Base-by-base conservation (phyloP, 37 sponge, comb jelly and placozoan species). In the Oopsacas minuta region DNA sequence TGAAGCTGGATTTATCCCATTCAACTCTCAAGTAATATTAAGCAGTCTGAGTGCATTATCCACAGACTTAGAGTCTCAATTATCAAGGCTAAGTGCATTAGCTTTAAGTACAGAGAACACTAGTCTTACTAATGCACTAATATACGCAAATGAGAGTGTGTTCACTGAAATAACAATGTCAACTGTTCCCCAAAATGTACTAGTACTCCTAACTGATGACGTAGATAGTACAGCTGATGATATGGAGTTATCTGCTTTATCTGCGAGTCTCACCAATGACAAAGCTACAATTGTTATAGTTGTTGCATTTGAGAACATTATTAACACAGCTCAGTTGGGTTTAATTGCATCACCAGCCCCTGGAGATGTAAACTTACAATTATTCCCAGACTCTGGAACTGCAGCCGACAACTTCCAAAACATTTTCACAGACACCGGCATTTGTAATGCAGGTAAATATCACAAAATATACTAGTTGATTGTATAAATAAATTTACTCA, bases 41-140 rank as follows among this genome's bases (percentile, higher is more conserved):
- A n/a, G 1, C 75, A 61, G 75, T 61, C 28, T 61, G 75, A 61
- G 75, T 25, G 32, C 75, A 3, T n/a, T 61, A 5, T 61, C 75
- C 20, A 20, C 75, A 5, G 75, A 61, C 28, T 34, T 61, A 25
- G 75, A 61, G 28, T 7, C 22, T n/a, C 75, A 61, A 12, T 3
- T 61, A 12, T 61, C 22, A 34, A 10, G 75, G 30, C 22, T 61
- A 12, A 61, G 22, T 61, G 30, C 75, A 3, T 34, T 61, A 3
- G 75, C 28, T 12, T 61, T 61, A 12, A n/a, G 75, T 61, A 3
- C 22, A 25, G 75, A n/a, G 1, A 61, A 25, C 28, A 61, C 75
- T 12, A 61, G 75, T 61, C 30, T 61, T 12, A 61, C 75, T n/a
- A 61, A 61, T 61, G 75, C 75, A 61, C 75, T 61, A 25, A 61